Percentiles rank a stretch among this genome's conserved stretches.
Conservation (phyloP, 2,797 vertebrate species). For the Gadopsis marmoratus region DNA sequence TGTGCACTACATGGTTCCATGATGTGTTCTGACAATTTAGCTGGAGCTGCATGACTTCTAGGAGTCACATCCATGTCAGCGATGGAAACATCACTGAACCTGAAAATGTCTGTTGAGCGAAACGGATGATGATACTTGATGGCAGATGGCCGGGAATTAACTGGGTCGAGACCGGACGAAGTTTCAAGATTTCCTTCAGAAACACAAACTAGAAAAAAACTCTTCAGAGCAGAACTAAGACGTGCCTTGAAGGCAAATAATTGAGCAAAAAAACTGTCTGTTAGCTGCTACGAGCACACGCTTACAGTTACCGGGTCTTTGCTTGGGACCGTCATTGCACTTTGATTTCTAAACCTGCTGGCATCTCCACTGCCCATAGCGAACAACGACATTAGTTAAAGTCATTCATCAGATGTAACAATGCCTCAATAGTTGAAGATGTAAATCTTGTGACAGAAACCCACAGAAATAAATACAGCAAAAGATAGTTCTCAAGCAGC, state of each 20-base stretch:
- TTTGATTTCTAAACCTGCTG: slow-evolving; percentile 66
- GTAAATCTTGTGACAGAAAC: slow-evolving; percentile 43
- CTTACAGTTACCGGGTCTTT: slow-evolving; percentile 39
- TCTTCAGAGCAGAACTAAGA: slow-evolving; percentile 60
- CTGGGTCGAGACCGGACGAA: slow-evolving; percentile 20
- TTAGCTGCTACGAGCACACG: slow-evolving; percentile 33
- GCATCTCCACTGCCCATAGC: slow-evolving; percentile 52
- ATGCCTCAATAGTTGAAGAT: slow-evolving; percentile 50
- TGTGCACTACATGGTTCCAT: background rate
- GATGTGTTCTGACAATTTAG: slow-evolving; percentile 29
- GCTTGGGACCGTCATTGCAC: slow-evolving; percentile 45
- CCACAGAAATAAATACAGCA: slow-evolving; percentile 20
- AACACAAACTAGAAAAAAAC: slow-evolving; percentile 19
- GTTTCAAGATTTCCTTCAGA: slow-evolving; percentile 18
- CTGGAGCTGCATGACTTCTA: slow-evolving; percentile 29
- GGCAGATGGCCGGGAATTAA: slow-evolving; percentile 48
- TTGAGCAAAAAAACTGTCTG: slow-evolving; percentile 53
- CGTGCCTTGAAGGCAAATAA: slow-evolving; percentile 45
- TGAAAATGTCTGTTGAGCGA: slow-evolving; percentile 43
- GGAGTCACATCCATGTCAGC: slow-evolving; percentile 19
- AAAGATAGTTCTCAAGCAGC: slow-evolving; percentile 15
- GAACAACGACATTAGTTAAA: slow-evolving; percentile 62
- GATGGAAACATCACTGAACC: slow-evolving; percentile 30
- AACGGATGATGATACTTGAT: slow-evolving; percentile 36
- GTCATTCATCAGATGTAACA: slow-evolving; percentile 72